These are phyloP conservation scores for Lutjanus argentimaculatus DNA, from an alignment of 2,797 vertebrate species.

Conservation along the genomic window DNA sequence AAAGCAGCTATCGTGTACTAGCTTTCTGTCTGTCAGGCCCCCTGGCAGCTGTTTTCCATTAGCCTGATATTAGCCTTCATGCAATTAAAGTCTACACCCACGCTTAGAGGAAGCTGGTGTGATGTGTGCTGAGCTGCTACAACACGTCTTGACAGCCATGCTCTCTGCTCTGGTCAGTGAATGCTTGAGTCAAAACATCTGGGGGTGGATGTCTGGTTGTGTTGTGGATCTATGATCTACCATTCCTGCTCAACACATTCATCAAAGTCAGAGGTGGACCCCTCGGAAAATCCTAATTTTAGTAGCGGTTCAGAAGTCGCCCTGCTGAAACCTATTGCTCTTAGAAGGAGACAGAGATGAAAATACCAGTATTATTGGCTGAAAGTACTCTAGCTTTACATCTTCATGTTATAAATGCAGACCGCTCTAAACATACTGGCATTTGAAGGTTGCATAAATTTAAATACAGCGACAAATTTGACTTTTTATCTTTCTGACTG, in stretches of 20 bases:
- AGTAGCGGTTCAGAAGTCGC: neutral
- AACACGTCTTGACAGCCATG: constrained; percentile 28
- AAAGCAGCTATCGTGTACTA: constrained; percentile 58
- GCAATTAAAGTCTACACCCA: constrained; percentile 76
- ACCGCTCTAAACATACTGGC: neutral
- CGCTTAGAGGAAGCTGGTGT: constrained; percentile 35
- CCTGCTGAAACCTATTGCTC: neutral
- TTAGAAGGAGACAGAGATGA: neutral
- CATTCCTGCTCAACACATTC: constrained; percentile 9
- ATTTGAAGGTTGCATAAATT: neutral
- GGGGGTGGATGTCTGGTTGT: constrained; percentile 20
- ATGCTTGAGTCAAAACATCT: constrained; percentile 35
- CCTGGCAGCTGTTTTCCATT: constrained; percentile 82
- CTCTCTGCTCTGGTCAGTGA: constrained; percentile 47
- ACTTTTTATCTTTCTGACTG: constrained; percentile 12
- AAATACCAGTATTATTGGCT: neutral
- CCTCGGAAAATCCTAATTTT: neutral
- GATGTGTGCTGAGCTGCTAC: constrained; percentile 40
- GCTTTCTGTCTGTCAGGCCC: constrained; percentile 69
- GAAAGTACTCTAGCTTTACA: neutral
- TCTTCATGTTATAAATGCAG: neutral
- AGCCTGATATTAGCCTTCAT: constrained; percentile 79
- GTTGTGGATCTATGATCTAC: neutral
- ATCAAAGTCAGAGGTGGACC: neutral
- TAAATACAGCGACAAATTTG: neutral